Evolutionary conservation across 2,113 vertebrate genomes (phyloP), one percentile per base, ranked within the genome.

Genomic region (Corythaeola cristata): DNA sequence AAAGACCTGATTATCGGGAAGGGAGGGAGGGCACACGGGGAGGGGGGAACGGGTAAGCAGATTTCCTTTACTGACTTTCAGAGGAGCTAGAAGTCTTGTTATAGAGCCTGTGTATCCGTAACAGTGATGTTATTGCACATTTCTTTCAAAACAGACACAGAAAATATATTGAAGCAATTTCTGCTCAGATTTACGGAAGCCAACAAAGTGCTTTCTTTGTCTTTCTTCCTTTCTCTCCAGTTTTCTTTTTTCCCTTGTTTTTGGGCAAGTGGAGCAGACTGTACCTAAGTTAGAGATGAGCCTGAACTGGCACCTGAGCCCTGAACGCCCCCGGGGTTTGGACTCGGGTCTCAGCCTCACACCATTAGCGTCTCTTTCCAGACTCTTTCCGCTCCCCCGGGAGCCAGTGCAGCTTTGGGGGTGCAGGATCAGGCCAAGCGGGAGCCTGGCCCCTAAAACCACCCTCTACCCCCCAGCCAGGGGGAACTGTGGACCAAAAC

Each of bases 261-360:
- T 92, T 92, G 96, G 96, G 95, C 95, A 91, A 89, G 97, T 97
- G 96, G 96, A 97, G 95, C 91, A 92, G 89, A 93, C 85, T 95
- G 96, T 96, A 92, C 92, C 55, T 28, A 74, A 94, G 94, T 97
- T 97, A 95, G 91, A 85, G 94, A 94, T 97, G 96, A 97, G 94
- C 97, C 94, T 94, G 94, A 89, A 44, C 13, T 45, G 74, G 47
- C 20, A 47, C 11, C 55, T 55, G 81, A 69, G 74, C 30, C 63
- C 66, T 16, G 19, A 76, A 33, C 14, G 20, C 64, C 15, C 6
- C 8, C n/a, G 1, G 45, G 59, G 15, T 59, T 45, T 47, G 85
- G 24, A 6, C 64, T 89, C 22, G 1, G 53, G 20, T 88, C 92
- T 84, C 77, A 81, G 66, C 73, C 81, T 78, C 27, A 26, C 73